Evolutionary conservation across 2,113 vertebrate genomes (phyloP).

Genomic region (Holacanthus passer): DNA sequence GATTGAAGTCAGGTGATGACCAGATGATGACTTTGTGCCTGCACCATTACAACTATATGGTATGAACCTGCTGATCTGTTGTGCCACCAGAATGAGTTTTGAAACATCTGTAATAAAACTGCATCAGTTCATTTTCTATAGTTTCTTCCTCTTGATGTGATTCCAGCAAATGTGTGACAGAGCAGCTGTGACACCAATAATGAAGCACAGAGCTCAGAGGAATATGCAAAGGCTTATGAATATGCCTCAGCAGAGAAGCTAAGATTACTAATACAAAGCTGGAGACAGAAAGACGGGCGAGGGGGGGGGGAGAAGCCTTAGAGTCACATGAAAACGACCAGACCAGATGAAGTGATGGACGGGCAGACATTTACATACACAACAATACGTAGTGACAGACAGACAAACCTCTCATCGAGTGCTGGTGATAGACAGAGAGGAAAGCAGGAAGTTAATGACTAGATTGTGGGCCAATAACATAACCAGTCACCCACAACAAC

Average conservation of each 20-base stretch:
- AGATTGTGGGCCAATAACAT: conserved; percentile 83
- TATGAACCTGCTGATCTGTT: not conserved
- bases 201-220: conserved; percentile 29
- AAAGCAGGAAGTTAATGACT: conserved; percentile 79
- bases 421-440: conserved; percentile 71
- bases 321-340: conserved; percentile 11
- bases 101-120: conserved; percentile 13
- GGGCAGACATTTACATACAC: conserved; percentile 53
- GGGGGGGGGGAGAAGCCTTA: not conserved
- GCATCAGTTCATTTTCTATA: not conserved
- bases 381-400: conserved; percentile 38
- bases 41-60: not conserved
- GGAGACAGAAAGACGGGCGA: conserved; percentile 1
- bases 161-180: not conserved
- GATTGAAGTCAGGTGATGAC: not conserved
- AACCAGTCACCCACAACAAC: conserved; percentile 81
- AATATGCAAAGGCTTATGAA: conserved; percentile 38
- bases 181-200: conserved; percentile 34
- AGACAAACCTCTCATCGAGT: conserved; percentile 52
- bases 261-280: conserved; percentile 15
- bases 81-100: conserved; percentile 1
- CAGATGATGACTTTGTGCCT: not conserved
- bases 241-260: conserved; percentile 6
- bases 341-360: conserved; percentile 28
- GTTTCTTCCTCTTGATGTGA: conserved; percentile 17